Conservation (phyloP, 2,888 invertebrate genomes). For the Polymixis flavicincta region DNA sequence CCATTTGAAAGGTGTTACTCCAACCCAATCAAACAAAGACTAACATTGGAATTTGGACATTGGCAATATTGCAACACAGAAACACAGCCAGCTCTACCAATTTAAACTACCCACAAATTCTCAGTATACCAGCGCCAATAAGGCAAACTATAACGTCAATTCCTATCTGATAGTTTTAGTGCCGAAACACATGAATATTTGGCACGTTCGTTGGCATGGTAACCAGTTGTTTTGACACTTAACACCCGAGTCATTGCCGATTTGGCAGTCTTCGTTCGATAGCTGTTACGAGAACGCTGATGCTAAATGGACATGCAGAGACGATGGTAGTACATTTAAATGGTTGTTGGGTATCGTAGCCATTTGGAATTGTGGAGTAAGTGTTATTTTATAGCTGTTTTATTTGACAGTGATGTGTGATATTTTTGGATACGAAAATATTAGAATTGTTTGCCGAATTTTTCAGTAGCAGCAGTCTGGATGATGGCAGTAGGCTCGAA, state of each 20-base stretch:
- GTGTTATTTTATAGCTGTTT: conserved; percentile 38
- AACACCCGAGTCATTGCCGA: conserved; percentile 75
- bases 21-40: background rate
- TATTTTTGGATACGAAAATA: background rate
- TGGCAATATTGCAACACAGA: background rate
- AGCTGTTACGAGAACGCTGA: conserved; percentile 77
- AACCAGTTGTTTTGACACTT: conserved; percentile 75
- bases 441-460: background rate
- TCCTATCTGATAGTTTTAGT: conserved; percentile 72
- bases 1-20: too few species aligned
- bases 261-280: conserved; percentile 82
- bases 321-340: conserved; percentile 30
- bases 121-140: conserved; percentile 54
- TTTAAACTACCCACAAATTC: conserved; percentile 37
- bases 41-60: background rate
- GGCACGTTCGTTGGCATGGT: conserved; percentile 77
- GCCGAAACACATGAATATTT: conserved; percentile 73
- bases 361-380: conserved; percentile 12
- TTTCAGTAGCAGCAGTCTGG: background rate
- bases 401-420: background rate
- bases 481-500: background rate
- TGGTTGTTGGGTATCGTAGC: conserved; percentile 9
- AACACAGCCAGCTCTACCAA: conserved; percentile 19
- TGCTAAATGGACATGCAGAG: conserved; percentile 61
- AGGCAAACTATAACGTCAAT: conserved; percentile 59